Base-by-base conservation (phyloP, 2,113 vertebrate species). In the Corvus moneduloides region DNA sequence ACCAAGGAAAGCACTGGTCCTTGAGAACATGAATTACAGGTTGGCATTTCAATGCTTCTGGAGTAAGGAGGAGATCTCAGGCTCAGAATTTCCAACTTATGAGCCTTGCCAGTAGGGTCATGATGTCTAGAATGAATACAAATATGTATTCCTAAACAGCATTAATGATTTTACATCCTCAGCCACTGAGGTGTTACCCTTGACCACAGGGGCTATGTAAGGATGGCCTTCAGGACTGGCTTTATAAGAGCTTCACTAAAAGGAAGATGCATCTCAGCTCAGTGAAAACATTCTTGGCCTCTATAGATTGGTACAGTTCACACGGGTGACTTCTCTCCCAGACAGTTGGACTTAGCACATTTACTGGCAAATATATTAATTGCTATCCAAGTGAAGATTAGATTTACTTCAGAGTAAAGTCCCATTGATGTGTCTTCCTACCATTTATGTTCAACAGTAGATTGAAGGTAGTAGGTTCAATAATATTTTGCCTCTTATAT, bases 11-110 rank as follows among this genome's bases (percentile, higher is more conserved):
- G 9, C 39, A 33, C 13, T 32, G 12, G 13, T 32, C 20, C 30
- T 43, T 82, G 41, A 68, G 54, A 78, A 64, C 4, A 11, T 0
- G 0, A 85, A 48, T 27, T 72, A 13, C 2, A 9, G 15, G 18
- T 32, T 83, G 55, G 28, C 17, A 28, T 71, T 72, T 85, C 37
- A 69, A 6, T 8, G 19, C 26, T 93, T 76, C 67, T 79, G 17
- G 49, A 21, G 11, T 20, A 59, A 79, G 32, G 5, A 84, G 24
- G 9, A 83, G 11, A n/a, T 84, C 14, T 11, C 14, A 71, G 22
- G 44, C 33, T 68, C 48, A 78, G 35, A 83, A 83, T 59, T 92
- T 85, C 44, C 56, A 43, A 22, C 64, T 83, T 73, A 61, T 61
- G 11, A 72, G 7, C 37, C 27, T 44, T 64, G 11, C 27, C 46